Evolutionary conservation across 2,888 invertebrate species (phyloP).

Genomic region (Ecliptopera silaceata): DNA sequence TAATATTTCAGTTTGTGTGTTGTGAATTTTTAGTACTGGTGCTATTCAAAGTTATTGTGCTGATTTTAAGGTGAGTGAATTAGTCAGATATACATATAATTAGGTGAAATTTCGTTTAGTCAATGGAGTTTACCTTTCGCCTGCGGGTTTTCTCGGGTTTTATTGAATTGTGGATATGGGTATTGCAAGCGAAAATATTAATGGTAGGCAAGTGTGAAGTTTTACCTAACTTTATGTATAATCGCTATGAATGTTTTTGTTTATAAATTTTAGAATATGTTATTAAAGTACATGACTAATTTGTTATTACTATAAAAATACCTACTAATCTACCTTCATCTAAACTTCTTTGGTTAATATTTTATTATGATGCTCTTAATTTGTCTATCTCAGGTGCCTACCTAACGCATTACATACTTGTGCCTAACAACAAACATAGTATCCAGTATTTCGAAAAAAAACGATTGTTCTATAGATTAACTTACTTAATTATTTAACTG

Average conservation of each 20-base stretch:
- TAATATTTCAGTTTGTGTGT: conserved; percentile 10
- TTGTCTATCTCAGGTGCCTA: neutral
- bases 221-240: no score
- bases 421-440: neutral
- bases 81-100: neutral
- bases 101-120: neutral
- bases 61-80: conserved; percentile 14
- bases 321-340: no score
- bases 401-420: neutral
- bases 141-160: neutral
- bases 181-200: neutral
- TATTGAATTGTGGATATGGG: neutral
- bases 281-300: no score
- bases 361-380: no score
- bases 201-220: no score
- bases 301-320: no score
- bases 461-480: no score
- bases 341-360: no score
- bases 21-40: conserved; percentile 9
- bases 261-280: no score
- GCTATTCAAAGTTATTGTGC: neutral
- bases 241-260: no score
- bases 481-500: no score
- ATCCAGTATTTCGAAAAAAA: neutral
- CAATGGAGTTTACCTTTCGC: neutral